A percentile compares a stretch with the other conserved stretches of the same genome.
Conservation (phyloP, 2,888 invertebrate genomes). For the Oligia strigilis region DNA sequence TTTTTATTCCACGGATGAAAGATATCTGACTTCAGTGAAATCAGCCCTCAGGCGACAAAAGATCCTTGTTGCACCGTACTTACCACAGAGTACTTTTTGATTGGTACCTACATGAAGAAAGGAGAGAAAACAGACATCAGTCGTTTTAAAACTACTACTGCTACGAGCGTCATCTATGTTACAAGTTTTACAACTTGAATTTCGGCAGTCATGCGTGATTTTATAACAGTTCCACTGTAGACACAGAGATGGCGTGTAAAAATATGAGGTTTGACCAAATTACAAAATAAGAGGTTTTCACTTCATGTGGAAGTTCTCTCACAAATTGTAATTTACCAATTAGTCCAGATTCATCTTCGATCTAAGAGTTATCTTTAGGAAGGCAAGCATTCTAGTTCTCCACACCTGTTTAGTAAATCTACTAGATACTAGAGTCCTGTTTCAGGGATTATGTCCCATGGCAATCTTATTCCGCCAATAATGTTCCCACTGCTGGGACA, state of each 20-base stretch:
- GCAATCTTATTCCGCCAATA: background rate
- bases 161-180: background rate
- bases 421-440: background rate
- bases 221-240: background rate
- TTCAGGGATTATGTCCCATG: no score
- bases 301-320: background rate
- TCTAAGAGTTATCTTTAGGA: background rate
- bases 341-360: background rate
- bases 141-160: background rate
- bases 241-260: slow-evolving; percentile 15
- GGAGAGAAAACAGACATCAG: background rate
- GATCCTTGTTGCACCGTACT: no score
- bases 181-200: background rate
- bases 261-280: background rate
- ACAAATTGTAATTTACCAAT: background rate
- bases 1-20: no score
- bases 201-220: background rate
- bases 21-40: no score
- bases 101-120: background rate
- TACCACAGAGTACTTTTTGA: no score
- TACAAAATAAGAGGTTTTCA: background rate
- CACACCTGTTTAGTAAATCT: background rate
- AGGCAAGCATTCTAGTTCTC: background rate
- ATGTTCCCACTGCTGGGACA: background rate
- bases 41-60: no score